Base-by-base conservation (phyloP, 2,797 vertebrate species). In the Chiloscyllium punctatum region DNA sequence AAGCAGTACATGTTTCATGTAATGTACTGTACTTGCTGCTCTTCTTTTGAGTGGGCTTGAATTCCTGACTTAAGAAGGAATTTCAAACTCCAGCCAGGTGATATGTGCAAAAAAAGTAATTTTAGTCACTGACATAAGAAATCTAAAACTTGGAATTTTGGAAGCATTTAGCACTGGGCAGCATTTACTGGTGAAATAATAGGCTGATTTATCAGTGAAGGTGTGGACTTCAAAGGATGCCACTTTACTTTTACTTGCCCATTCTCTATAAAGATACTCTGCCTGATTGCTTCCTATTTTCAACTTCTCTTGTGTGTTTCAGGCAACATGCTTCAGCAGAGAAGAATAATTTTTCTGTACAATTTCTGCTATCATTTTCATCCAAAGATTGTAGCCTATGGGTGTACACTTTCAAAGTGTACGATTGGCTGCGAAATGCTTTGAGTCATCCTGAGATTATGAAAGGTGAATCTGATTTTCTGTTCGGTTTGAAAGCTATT, bases 401-500 rank as follows among this genome's bases (percentile, higher is more conserved):
- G 68, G 37, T 53, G 37, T 86, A 15, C 23, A 25, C 37, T 48
- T 42, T 30, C 27, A 86, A 82, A 82, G 13, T 16, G 2, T 37
- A 37, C 16, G n/a, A 21, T 86, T 86, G 37, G 82, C 82, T 86
- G 37, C 23, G 48, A 86, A 48, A 23, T 21, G 5, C 42, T 77
- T 77, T 77, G 72, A 72, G 30, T 33, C 30, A 13, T 77, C 42
- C 21, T 51, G 84, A 86, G 42, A 37, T 84, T 42, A 3, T 11
- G 57, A 62, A 62, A 62, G 57, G 7, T 84, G 79, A 88, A 51
- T 37, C 4, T 91, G 18, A 18, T n/a, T 74, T 13, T 6, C 53
- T n/a, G n/a, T 62, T 90, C 57, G n/a, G 21, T 16, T 62, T n/a
- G 33, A 66, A n/a, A 62, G 53, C 27, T 21, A 94, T 96, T 96